Percentiles rank a stretch among this genome's conserved stretches.
Evolutionary conservation across 2,113 vertebrate genomes (phyloP).

Genomic region (Ondatra zibethicus): DNA sequence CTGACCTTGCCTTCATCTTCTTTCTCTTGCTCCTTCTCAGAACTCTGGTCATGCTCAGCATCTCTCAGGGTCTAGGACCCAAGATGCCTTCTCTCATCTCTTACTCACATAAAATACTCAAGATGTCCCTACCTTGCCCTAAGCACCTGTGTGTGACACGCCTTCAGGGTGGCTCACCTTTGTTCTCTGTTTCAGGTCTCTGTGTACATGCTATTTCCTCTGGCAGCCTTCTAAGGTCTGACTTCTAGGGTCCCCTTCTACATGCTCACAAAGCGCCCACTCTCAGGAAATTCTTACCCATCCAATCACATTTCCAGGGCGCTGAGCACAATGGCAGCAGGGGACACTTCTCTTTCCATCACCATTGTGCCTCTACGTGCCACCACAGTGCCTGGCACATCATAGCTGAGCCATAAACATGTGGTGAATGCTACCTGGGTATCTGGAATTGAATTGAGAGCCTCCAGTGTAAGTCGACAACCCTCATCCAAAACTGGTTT

Average conservation of each 20-base stretch:
- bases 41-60: rapidly evolving
- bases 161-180: neutral
- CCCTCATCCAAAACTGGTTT: neutral
- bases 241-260: neutral
- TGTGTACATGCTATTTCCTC: neutral
- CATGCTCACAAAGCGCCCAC: neutral
- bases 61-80: neutral
- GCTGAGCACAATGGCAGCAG: neutral
- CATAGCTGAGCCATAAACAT: neutral
- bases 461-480: neutral
- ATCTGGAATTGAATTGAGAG: neutral
- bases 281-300: neutral
- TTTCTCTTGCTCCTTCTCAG: neutral
- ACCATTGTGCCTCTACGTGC: neutral
- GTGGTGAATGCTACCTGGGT: neutral
- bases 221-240: neutral
- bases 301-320: neutral
- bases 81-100: neutral
- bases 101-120: neutral
- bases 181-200: neutral
- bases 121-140: neutral
- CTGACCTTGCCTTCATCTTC: rapidly evolving
- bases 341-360: neutral
- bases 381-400: neutral
- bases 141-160: neutral